Percentiles rank a stretch among this genome's conserved stretches.
These are phyloP conservation scores for Bufotes viridis DNA, from an alignment of 2,797 vertebrate genomes.

Conservation along the genomic window DNA sequence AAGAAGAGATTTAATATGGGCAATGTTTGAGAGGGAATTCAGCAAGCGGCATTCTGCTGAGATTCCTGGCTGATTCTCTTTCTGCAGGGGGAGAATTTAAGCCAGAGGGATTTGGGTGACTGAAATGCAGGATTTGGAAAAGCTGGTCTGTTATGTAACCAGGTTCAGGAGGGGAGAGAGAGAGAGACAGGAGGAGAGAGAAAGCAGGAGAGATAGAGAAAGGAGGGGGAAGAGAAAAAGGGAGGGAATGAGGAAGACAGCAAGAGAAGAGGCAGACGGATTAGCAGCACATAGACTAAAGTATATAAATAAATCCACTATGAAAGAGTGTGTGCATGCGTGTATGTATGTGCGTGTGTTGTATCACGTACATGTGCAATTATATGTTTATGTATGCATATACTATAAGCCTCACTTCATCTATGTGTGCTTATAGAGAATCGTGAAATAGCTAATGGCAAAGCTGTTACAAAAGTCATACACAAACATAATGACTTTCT, in stretches of 20 bases:
- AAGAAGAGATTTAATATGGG: slow-evolving; percentile 58
- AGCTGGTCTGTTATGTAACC: slow-evolving; percentile 63
- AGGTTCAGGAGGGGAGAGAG: slow-evolving; percentile 60
- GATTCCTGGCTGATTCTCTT: slow-evolving; percentile 62
- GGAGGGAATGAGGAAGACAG: slow-evolving; percentile 46
- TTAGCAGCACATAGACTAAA: slow-evolving; percentile 25
- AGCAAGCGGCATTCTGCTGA: slow-evolving; percentile 51
- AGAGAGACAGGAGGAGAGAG: slow-evolving; percentile 44
- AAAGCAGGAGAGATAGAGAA: slow-evolving; percentile 19
- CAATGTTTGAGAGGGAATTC: slow-evolving; percentile 58
- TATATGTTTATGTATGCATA: neutral
- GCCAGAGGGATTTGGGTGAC: slow-evolving; percentile 62
- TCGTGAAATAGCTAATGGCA: neutral
- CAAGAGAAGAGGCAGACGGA: slow-evolving; percentile 29
- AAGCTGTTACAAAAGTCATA: neutral
- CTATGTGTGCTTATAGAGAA: neutral
- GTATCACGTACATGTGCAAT: neutral
- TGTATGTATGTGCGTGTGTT: neutral
- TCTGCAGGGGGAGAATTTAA: slow-evolving; percentile 63
- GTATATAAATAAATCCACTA: slow-evolving; percentile 10
- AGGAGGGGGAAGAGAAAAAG: slow-evolving; percentile 42
- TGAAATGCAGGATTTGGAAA: slow-evolving; percentile 63
- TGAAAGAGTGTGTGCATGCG: neutral
- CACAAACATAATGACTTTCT: neutral
- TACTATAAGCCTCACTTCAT: neutral